Evolutionary conservation across 2,888 invertebrate species (phyloP).

Genomic region (Pachydiplax longipennis): DNA sequence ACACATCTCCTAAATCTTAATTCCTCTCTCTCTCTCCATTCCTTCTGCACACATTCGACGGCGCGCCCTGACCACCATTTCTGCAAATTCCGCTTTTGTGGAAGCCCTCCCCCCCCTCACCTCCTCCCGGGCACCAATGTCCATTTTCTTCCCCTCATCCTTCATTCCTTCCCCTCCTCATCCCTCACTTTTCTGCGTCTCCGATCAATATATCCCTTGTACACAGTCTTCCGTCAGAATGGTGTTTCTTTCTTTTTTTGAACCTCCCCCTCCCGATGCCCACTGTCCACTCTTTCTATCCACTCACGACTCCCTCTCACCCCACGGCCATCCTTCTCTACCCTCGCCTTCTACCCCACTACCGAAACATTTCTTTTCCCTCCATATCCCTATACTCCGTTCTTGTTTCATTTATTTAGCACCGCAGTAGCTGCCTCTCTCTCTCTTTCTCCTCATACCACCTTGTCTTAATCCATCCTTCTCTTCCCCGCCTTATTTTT

Average conservation of each 20-base stretch:
- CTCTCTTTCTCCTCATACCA: neutral
- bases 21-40: neutral
- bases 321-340: neutral
- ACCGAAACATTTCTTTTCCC: neutral
- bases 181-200: constrained; percentile 36
- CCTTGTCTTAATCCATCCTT: neutral
- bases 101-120: neutral
- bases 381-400: constrained; percentile 16
- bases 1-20: neutral
- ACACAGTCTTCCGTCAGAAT: constrained; percentile 43
- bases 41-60: constrained; percentile 1
- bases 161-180: neutral
- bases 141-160: constrained; percentile 22
- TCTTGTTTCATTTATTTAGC: constrained; percentile 44
- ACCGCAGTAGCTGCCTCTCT: neutral
- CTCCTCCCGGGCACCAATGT: constrained; percentile 40
- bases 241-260: constrained; percentile 40
- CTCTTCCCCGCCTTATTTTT: neutral
- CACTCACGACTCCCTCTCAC: neutral
- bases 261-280: neutral
- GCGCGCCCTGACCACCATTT: constrained; percentile 18
- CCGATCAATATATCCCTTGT: constrained; percentile 45
- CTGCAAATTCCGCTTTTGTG: constrained; percentile 16
- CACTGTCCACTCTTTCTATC: constrained; percentile 22
- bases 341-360: neutral